Evolutionary conservation across 2,888 invertebrate species (phyloP), one percentile per base, ranked within the genome.

Genomic region (Pachliopta kotzebuea): DNA sequence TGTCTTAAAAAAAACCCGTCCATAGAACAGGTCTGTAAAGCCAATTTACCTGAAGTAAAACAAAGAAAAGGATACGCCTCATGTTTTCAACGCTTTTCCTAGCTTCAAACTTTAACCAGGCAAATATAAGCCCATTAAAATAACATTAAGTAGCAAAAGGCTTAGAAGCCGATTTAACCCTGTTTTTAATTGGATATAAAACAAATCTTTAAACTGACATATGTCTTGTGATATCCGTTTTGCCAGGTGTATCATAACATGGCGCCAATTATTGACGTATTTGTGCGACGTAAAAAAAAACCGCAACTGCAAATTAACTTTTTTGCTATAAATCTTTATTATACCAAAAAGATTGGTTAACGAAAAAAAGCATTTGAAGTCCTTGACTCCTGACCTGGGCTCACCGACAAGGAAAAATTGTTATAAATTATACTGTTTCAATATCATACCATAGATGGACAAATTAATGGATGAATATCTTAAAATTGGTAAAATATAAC

Each of bases 51-150:
- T 29, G 0, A 1, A n/a, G n/a, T 14, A 11, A 37, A 37, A 37
- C 37, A 37, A 37, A 37, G 37, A 37, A 37, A 17, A 37, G 37
- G 37, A 37, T 37, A 37, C 14, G 3, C 37, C 14, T 11, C 37
- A 37, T 37, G 9, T 37, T 37, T 11, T 1, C 37, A 37, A 37
- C 37, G 14, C 14, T 14, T 11, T 45, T 23, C 37, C 24, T 57
- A 21, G 37, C 6, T 23, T 57, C 18, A 24, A 23, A 54, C 6
- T 26, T 26, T 54, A 52, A 52, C 21, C 20, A 52, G 21, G 21
- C 21, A 21, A 52, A 52, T 52, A 52, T 52, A 52, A 52, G 21
- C 50, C 14, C 50, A 52, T 52, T 52, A 52, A 52, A 52, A 52
- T 52, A 8, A n/a, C 50, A 21, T 21, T 52, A 52, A n/a, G 50